Evolutionary conservation across 2,888 invertebrate genomes (phyloP).

Genomic region (Phyto melanocephala): DNA sequence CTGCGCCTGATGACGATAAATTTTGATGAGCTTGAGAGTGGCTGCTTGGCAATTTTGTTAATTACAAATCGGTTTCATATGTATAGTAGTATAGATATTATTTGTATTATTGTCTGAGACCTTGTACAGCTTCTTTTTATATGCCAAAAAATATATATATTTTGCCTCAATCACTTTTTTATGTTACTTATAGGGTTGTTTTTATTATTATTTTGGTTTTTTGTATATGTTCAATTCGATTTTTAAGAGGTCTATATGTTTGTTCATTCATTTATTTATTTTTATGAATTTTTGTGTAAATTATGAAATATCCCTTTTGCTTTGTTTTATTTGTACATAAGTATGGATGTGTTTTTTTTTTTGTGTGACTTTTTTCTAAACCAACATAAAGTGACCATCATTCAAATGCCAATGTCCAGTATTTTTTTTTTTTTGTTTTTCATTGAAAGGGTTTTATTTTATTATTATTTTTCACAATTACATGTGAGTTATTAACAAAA

Average conservation of each 20-base stretch:
- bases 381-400: constrained; percentile 61
- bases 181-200: constrained; percentile 50
- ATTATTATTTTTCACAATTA: constrained; percentile 27
- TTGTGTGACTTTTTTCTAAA: neutral
- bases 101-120: constrained; percentile 60
- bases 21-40: constrained; percentile 68
- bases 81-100: constrained; percentile 55
- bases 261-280: constrained; percentile 35
- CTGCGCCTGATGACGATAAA: constrained; percentile 18
- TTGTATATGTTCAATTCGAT: too few relatives aligned
- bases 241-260: constrained; percentile 53
- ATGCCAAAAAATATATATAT: constrained; percentile 34
- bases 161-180: constrained; percentile 31
- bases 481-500: constrained; percentile 60
- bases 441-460: constrained; percentile 23
- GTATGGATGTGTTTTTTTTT: neutral
- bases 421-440: constrained; percentile 33
- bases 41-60: constrained; percentile 79
- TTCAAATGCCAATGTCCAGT: constrained; percentile 66
- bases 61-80: constrained; percentile 76
- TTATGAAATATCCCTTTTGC: constrained; percentile 58
- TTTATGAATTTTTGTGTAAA: constrained; percentile 55
- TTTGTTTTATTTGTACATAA: neutral
- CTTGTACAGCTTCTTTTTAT: constrained; percentile 61
- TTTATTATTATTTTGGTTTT: constrained; percentile 42